Conservation (phyloP, 2,113 vertebrate genomes). For the Malurus cyaneus region DNA sequence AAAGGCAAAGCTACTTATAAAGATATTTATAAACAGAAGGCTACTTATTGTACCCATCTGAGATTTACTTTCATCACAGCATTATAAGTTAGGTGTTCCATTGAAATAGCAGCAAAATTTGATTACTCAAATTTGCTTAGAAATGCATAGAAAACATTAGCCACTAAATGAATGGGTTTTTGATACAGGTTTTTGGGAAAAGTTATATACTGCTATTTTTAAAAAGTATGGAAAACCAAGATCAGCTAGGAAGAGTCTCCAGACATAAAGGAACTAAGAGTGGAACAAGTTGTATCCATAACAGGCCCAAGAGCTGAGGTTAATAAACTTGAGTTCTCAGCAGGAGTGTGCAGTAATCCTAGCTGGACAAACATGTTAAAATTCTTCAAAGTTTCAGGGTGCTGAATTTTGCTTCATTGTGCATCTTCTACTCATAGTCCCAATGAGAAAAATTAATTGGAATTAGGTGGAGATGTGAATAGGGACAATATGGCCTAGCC, state of each 20-base stretch:
- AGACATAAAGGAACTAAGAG: neutral
- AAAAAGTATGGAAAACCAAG: neutral
- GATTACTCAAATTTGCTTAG: neutral
- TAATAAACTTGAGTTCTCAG: neutral
- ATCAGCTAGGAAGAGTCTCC: neutral
- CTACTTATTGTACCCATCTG: neutral
- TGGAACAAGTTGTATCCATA: neutral
- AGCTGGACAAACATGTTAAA: neutral
- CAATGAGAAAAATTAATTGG: neutral
- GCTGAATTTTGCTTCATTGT: neutral
- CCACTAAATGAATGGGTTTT: neutral
- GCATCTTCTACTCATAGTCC: neutral
- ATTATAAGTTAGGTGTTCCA: neutral
- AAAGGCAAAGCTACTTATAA: neutral
- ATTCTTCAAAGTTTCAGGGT: neutral
- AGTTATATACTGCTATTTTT: neutral
- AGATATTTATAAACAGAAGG: neutral
- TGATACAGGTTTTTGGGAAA: neutral
- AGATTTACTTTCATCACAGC: neutral
- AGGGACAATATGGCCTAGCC: neutral
- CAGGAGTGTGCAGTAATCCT: neutral
- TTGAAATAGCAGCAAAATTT: neutral
- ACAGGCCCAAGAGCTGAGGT: neutral
- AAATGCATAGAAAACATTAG: neutral
- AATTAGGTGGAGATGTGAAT: neutral